A percentile compares a stretch with the other conserved stretches of the same genome.
These are phyloP conservation scores for Astyanax mexicanus DNA, from an alignment of 2,797 vertebrate species.

Conservation along the genomic window DNA sequence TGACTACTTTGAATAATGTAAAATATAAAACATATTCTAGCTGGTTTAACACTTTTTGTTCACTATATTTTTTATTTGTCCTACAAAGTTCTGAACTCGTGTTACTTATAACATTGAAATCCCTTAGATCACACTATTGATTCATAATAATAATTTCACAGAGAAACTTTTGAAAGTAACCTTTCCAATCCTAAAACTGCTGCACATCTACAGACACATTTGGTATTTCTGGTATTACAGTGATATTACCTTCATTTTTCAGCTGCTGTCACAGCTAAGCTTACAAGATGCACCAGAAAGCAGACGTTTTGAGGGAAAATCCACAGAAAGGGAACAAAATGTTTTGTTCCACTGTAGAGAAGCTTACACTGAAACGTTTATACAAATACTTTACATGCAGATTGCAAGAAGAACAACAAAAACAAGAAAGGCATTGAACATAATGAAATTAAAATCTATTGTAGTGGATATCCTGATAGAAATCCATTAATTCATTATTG, in stretches of 20 bases:
- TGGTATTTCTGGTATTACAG: too few species aligned
- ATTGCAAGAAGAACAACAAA: background rate
- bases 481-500: background rate
- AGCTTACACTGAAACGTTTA: background rate
- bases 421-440: background rate
- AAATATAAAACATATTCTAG: too few species aligned
- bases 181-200: background rate
- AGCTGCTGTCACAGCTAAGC: background rate
- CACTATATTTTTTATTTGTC: too few species aligned
- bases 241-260: background rate
- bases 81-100: too few species aligned
- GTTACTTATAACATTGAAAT: too few species aligned
- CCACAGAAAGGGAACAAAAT: background rate
- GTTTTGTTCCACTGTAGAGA: background rate
- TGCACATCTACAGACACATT: background rate
- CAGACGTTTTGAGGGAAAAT: background rate
- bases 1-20: too few species aligned
- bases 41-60: too few species aligned
- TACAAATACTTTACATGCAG: background rate
- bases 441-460: constrained; percentile 1
- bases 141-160: background rate
- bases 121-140: background rate
- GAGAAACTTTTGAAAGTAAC: background rate
- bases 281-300: too few species aligned
- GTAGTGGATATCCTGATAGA: background rate